phyloP scores from a whole-genome alignment of 2,888 invertebrate genomes.

The Metalampra italica region DNA sequence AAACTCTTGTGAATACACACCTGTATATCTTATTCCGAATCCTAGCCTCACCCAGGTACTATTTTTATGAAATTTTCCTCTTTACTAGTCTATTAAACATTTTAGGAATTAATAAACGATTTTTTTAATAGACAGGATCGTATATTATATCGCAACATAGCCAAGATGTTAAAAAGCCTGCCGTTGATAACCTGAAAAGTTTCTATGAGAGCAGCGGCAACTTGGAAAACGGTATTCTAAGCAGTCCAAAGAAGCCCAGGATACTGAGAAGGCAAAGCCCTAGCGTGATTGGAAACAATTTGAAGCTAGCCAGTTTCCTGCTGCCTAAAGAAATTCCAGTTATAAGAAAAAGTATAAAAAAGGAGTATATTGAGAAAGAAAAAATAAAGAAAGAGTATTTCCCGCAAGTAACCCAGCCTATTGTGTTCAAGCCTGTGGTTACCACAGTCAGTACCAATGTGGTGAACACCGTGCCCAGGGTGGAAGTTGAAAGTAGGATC shows the following conservation, averaged over 20 bases:
- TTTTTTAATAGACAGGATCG: conserved; percentile 47
- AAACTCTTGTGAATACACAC: conserved; percentile 67
- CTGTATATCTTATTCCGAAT: conserved; percentile 66
- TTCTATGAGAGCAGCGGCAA: conserved; percentile 74
- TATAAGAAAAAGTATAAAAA: conserved; percentile 6
- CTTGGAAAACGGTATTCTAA: conserved; percentile 51
- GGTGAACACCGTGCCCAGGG: conserved; percentile 41
- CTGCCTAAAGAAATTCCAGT: conserved; percentile 50
- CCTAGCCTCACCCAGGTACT: conserved; percentile 63
- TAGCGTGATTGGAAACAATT: conserved; percentile 52
- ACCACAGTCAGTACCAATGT: conserved; percentile 26
- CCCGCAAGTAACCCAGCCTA: too few relatives aligned
- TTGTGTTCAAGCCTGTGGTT: conserved; percentile 5
- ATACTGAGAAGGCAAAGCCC: conserved; percentile 47
- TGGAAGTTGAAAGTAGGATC: conserved; percentile 63
- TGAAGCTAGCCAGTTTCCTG: conserved; percentile 63
- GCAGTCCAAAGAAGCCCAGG: conserved; percentile 38
- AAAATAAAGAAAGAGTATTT: too few relatives aligned
- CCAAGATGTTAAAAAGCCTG: conserved; percentile 44
- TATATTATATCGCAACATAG: conserved; percentile 48
- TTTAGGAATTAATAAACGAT: conserved; percentile 11
- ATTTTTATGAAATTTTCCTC: conserved; percentile 14
- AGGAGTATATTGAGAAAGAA: too few relatives aligned
- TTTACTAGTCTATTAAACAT: conserved; percentile 7
- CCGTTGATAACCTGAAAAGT: conserved; percentile 65